Base-by-base conservation (phyloP, 2,797 vertebrate species). In the Amphiprion clarkii region DNA sequence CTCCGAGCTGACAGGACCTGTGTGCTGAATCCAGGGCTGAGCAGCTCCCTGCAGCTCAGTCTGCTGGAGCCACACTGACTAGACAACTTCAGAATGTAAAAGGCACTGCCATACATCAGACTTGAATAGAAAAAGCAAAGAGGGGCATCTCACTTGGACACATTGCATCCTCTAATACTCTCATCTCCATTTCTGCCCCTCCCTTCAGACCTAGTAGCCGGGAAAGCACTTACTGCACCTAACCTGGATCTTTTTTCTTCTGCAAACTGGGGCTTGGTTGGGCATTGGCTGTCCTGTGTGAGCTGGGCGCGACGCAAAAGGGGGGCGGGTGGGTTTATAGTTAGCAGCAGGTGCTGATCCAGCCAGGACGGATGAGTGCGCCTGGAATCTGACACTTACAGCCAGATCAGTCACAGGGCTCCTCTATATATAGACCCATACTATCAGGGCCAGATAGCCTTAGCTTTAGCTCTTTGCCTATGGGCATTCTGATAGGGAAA, bases 311-410 rank as follows among this genome's bases (percentile, higher is more conserved):
- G 77, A 76, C 17, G 54, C 68, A 25, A 53, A 74, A 80, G 60
- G 74, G 69, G 83, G 85, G 84, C 84, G 84, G 83, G 85, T 89
- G 79, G 79, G 90, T 88, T 95, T 96, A 95, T 93, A 94, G 93
- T 94, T 92, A 81, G 95, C 75, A 95, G 95, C 96, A 97, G 96
- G 95, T 97, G 96, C 94, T 95, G 87, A 90, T 91, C 84, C 86
- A 74, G 89, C 88, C 91, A 80, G 61, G 48, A 92, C 85, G 79
- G 92, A 91, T 93, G 94, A 93, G 89, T 88, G 84, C 0, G 81
- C 2, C 71, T 92, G 96, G 93, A 97, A 97, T 95, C 89, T 62
- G 96, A 97, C 94, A 96, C 95, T 85, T 86, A 79, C 23, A 87
- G 92, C 91, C 88, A 89, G 84, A 86, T 91, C 92, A 92, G 95